Conservation (phyloP, 2,888 invertebrate species). For the Anorthoa munda region DNA sequence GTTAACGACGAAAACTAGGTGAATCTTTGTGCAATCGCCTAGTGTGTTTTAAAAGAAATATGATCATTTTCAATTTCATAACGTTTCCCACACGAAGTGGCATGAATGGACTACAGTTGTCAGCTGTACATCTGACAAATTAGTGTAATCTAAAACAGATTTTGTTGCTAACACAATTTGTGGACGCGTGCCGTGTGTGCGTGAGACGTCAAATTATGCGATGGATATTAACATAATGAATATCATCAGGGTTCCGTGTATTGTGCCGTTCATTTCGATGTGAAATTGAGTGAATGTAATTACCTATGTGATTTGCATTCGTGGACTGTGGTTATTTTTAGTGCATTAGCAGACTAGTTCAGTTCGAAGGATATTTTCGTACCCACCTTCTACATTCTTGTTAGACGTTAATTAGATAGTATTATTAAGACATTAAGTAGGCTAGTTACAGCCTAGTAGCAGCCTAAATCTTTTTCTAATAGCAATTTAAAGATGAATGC, state of each 20-base stretch:
- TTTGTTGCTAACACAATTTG: constrained; percentile 79
- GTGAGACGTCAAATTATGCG: constrained; percentile 79
- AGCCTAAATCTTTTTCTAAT: constrained; percentile 37
- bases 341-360: constrained; percentile 53
- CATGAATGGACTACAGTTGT: constrained; percentile 84
- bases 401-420: constrained; percentile 46
- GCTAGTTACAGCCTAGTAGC: constrained; percentile 21
- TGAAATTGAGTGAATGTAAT: constrained; percentile 65
- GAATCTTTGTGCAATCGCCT: constrained; percentile 90
- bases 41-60: constrained; percentile 90
- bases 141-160: constrained; percentile 89
- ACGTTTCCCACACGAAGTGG: constrained; percentile 87
- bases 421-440: constrained; percentile 36
- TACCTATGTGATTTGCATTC: constrained; percentile 59
- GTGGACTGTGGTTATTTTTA: constrained; percentile 56
- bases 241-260: constrained; percentile 68
- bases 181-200: constrained; percentile 77
- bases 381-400: constrained; percentile 19
- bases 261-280: constrained; percentile 59
- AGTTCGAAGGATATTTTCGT: constrained; percentile 37
- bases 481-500: constrained; percentile 36
- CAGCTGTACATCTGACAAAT: constrained; percentile 82
- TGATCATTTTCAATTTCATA: constrained; percentile 91
- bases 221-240: constrained; percentile 77
- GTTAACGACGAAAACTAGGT: constrained; percentile 90